Base-by-base conservation (phyloP, 2,113 vertebrate species). In the Pteruthius melanotis region DNA sequence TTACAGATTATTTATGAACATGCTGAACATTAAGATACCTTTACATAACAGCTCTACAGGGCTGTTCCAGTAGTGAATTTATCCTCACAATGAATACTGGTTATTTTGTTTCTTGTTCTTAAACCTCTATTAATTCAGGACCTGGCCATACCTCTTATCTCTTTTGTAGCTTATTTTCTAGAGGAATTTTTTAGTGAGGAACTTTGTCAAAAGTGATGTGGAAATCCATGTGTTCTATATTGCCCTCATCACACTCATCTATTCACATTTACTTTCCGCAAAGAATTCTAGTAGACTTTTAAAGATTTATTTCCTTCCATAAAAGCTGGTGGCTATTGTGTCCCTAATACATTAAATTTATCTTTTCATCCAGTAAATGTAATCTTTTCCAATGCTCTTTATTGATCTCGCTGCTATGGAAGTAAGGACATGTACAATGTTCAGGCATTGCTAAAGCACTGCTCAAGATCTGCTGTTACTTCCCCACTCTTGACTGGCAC, bases 341-440 rank as follows among this genome's bases (percentile, higher is more conserved):
- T 90, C 63, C 33, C 40, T 80, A 69, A 86, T 83, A 68, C 11
- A 88, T 71, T 56, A 83, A 60, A 84, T 82, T n/a, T 90, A 76
- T 76, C 28, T 94, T 93, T 93, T 90, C 37, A 85, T 65, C 31
- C 44, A 91, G 22, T 44, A 82, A 72, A 24, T 64, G 28, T 89
- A 68, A 79, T 93, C 11, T 90, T 90, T 87, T 87, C 54, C 72
- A 86, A 61, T 80, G 60, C 2, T 85, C 88, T 97, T 85, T 83
- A 92, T 88, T 93, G 66, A 90, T 94, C 65, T 90, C 12, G 11
- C 14, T 85, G 16, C 9, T 72, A 16, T 69, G 35, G 40, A 87
- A 83, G 53, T 87, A 47, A 64, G 66, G 44, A 37, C 30, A 4
- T 31, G 11, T 63, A 42, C 37, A 44, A 5, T 68, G 26, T 56